Evolutionary conservation across 2,113 vertebrate genomes (phyloP).

Genomic region (Scolopax mira): DNA sequence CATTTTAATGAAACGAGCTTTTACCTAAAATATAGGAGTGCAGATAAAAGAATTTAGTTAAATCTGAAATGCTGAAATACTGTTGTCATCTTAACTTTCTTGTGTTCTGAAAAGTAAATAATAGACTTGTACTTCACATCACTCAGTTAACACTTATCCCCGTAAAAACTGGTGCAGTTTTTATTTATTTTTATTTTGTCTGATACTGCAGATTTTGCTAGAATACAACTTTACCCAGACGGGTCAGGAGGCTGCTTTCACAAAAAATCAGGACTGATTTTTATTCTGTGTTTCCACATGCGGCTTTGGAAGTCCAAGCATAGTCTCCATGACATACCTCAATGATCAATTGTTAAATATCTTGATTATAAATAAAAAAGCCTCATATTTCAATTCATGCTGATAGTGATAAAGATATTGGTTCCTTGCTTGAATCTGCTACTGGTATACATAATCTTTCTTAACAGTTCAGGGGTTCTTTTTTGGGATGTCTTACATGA

Average conservation of each 20-base stretch:
- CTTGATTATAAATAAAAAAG: not conserved
- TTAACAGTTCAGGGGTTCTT: not conserved
- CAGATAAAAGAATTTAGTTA: not conserved
- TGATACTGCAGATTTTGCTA: not conserved
- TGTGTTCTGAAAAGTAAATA: not conserved
- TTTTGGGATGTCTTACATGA: not conserved
- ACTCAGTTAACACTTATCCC: not conserved
- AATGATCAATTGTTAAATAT: not conserved
- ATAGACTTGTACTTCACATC: not conserved
- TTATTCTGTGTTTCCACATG: not conserved
- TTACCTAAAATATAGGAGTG: slow-evolving; percentile 68
- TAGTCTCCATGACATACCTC: not conserved
- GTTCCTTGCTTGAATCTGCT: not conserved
- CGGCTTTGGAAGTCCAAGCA: not conserved
- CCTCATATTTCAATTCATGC: not conserved
- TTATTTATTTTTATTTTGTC: not conserved
- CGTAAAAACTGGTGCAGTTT: not conserved
- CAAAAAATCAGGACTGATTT: not conserved
- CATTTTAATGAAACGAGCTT: slow-evolving; percentile 76
- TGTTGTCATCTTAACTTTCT: not conserved
- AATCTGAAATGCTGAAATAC: not conserved
- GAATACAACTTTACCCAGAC: not conserved
- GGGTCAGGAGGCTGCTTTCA: not conserved
- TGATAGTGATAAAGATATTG: not conserved
- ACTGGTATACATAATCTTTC: not conserved